Base-by-base conservation (phyloP, 2,888 invertebrate genomes). In the Criorhina ranunculi region DNA sequence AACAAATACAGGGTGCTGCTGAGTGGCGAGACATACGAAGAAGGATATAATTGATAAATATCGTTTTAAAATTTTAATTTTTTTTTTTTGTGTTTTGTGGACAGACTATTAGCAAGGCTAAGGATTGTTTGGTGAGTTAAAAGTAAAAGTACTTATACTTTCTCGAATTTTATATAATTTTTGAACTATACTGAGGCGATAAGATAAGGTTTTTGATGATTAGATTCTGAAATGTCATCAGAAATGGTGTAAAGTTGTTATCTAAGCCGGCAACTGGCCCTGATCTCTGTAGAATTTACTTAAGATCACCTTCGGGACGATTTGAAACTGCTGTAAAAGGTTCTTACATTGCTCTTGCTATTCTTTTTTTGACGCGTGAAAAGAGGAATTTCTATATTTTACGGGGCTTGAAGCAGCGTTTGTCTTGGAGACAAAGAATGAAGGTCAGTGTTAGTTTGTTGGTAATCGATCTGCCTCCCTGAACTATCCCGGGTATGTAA, bases 1-100 rank as follows among this genome's bases (percentile, higher is more conserved):
- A 79, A 83, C 19, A 55, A 17, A 86, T 81, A 86, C 86, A 86
- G 86, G 86, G 86, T 80, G 85, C 85, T 85, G 75, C 69, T 75
- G 75, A 79, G 75, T 85, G 69, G 75, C 80, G 49, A 64, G 19
- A 33, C 24, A 40, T 24, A 33, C 19, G 31, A 24, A 49, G 49
- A 57, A n/a, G 49, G 8, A 66, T 59, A 31, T 7, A 37, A 40
- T 17, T 8, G 29, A 53, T 31, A 51, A 24, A n/a, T 19, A 15
- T 42, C 19, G 40, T 51, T 51, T 24, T 57, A 11, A 35, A n/a
- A n/a, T n/a, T 37, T 57, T 64, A 33, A 24, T 19, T 24, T 12
- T 17, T 59, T 40, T 44, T 31, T 11, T 9, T 15, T 49, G 55
- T 55, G 57, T 57, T 69, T 75, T 73, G 33, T 24, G 3, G 29